Percentiles rank a stretch among this genome's conserved stretches.
Conservation (phyloP, 2,113 vertebrate genomes). For the Gavia stellata region DNA sequence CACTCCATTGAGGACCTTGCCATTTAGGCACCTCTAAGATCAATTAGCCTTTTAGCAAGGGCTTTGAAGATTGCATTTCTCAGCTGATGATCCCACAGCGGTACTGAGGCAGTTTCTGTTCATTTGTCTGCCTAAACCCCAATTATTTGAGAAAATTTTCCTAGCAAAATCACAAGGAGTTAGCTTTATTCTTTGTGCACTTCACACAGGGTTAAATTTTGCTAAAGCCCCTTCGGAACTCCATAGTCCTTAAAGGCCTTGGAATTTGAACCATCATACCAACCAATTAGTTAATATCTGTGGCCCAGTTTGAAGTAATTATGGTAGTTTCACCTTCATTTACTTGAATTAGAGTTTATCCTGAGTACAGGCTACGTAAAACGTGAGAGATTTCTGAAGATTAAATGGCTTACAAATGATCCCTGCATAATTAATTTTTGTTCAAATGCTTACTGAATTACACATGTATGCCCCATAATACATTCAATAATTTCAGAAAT, state of each 20-base stretch:
- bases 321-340: not conserved
- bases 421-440: not conserved
- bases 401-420: not conserved
- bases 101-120: not conserved
- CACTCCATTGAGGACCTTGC: not conserved
- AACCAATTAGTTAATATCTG: not conserved
- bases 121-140: not conserved
- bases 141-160: not conserved
- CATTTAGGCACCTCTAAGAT: not conserved
- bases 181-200: not conserved
- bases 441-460: not conserved
- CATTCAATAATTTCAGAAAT: conserved; percentile 10
- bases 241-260: not conserved
- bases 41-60: not conserved
- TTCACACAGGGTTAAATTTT: not conserved
- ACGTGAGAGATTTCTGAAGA: not conserved
- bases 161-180: not conserved
- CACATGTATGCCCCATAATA: not conserved
- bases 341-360: not conserved
- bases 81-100: not conserved
- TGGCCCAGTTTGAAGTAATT: not conserved
- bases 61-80: not conserved
- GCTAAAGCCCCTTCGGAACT: not conserved
- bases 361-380: not conserved
- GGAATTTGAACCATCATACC: not conserved